Evolutionary conservation across 2,113 vertebrate species (phyloP).

Genomic region (Tetrax tetrax): DNA sequence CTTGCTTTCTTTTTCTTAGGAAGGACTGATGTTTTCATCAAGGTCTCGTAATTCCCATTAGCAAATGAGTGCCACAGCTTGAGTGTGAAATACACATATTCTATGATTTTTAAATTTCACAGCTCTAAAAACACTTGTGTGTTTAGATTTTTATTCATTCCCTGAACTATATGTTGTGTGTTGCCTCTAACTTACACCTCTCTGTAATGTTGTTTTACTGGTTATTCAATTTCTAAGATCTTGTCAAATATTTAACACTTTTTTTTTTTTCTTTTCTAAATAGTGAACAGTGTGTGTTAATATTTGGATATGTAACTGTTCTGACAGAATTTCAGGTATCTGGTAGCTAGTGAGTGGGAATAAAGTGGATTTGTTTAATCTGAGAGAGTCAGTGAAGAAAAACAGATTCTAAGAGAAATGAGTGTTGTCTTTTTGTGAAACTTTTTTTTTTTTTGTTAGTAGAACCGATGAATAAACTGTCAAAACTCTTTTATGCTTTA

Average conservation of each 20-base stretch:
- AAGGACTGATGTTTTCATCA: not conserved
- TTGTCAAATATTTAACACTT: not conserved
- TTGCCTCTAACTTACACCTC: not conserved
- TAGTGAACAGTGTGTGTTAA: not conserved
- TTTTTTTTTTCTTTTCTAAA: not conserved
- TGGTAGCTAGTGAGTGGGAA: not conserved
- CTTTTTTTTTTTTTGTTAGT: not conserved
- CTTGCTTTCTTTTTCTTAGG: not conserved
- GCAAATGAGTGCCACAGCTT: not conserved
- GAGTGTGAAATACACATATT: not conserved
- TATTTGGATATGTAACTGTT: not conserved
- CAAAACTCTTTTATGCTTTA: conserved; percentile 28
- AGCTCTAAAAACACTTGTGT: not conserved
- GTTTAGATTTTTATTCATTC: not conserved
- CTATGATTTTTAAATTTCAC: not conserved
- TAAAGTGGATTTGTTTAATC: not conserved
- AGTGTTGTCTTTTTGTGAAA: not conserved
- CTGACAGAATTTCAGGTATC: not conserved
- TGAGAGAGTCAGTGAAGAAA: not conserved
- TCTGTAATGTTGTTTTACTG: not conserved
- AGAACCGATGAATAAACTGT: conserved; percentile 27
- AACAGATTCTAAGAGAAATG: not conserved
- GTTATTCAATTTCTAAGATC: not conserved
- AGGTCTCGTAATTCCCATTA: not conserved
- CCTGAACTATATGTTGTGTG: not conserved